Conservation (phyloP, 2,113 vertebrate genomes). For the Butorides virescens region DNA sequence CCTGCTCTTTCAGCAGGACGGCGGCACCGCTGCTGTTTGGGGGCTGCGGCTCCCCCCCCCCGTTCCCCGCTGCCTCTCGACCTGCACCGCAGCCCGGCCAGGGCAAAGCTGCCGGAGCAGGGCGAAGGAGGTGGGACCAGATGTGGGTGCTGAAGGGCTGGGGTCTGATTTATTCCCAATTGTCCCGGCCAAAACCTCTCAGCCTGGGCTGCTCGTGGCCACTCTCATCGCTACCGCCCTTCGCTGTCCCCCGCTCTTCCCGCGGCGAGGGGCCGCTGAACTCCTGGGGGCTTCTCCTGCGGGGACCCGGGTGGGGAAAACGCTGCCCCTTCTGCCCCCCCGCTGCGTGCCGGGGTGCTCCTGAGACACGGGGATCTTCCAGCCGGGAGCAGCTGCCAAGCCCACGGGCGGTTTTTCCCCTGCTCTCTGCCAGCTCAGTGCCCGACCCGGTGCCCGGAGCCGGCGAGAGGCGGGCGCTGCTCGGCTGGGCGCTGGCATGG, state of each 20-base stretch:
- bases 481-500: not conserved
- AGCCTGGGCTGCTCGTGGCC: not conserved
- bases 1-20: not conserved
- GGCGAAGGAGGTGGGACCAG: not conserved
- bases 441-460: not conserved
- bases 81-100: not conserved
- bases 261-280: not conserved
- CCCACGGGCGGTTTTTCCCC: not conserved
- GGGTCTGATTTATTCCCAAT: not conserved
- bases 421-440: not conserved
- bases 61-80: not conserved
- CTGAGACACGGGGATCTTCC: not conserved
- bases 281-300: not conserved
- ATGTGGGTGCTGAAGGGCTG: not conserved
- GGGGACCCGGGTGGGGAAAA: not conserved
- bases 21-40: too few relatives aligned
- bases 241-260: not conserved
- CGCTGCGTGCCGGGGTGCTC: not conserved
- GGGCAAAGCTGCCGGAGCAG: not conserved
- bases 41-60: too few relatives aligned
- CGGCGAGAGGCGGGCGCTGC: rapidly evolving
- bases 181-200: not conserved
- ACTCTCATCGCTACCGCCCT: not conserved
- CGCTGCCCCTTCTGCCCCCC: not conserved
- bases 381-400: not conserved